These are phyloP conservation scores for Lithobius niger DNA, from an alignment of 1,140 invertebrate genomes.

Conservation along the genomic window DNA sequence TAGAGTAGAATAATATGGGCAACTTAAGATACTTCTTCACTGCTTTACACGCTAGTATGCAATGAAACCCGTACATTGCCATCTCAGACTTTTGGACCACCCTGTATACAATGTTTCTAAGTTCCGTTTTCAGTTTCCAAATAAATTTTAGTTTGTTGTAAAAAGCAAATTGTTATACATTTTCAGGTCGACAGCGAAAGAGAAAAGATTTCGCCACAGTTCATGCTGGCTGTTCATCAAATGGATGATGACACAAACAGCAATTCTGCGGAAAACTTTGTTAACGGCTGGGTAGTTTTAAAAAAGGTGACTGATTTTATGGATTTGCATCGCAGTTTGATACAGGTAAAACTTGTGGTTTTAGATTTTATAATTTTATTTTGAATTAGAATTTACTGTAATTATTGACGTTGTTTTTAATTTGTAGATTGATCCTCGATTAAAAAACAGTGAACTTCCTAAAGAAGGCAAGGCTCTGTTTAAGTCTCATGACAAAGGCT, in stretches of 20 bases:
- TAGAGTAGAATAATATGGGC: too few relatives aligned
- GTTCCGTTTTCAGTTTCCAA: background rate
- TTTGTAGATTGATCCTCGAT: slow-evolving; percentile 52
- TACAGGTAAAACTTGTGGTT: slow-evolving; percentile 29
- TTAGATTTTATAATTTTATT: background rate
- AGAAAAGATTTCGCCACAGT: slow-evolving; percentile 51
- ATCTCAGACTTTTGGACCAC: too few relatives aligned
- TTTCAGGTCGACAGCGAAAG: slow-evolving; percentile 55
- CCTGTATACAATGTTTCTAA: too few relatives aligned
- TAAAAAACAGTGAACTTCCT: slow-evolving; percentile 66
- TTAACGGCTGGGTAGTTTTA: slow-evolving; percentile 55
- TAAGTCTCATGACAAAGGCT: slow-evolving; percentile 53
- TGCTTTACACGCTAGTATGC: too few relatives aligned
- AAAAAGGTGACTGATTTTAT: slow-evolving; percentile 67
- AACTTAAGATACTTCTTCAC: too few relatives aligned
- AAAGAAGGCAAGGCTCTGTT: slow-evolving; percentile 29
- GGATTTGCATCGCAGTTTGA: slow-evolving; percentile 65
- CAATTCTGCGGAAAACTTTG: slow-evolving; percentile 42
- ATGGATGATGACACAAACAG: slow-evolving; percentile 45
- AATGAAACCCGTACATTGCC: too few relatives aligned
- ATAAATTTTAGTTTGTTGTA: slow-evolving; percentile 3
- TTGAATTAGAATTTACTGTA: too few relatives aligned
- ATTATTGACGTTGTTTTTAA: background rate
- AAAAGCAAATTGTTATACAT: slow-evolving; percentile 13
- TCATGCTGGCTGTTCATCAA: slow-evolving; percentile 67